These are phyloP conservation scores for Ophthalmolycus amberensis DNA, from an alignment of 2,113 vertebrate genomes.

Conservation along the genomic window DNA sequence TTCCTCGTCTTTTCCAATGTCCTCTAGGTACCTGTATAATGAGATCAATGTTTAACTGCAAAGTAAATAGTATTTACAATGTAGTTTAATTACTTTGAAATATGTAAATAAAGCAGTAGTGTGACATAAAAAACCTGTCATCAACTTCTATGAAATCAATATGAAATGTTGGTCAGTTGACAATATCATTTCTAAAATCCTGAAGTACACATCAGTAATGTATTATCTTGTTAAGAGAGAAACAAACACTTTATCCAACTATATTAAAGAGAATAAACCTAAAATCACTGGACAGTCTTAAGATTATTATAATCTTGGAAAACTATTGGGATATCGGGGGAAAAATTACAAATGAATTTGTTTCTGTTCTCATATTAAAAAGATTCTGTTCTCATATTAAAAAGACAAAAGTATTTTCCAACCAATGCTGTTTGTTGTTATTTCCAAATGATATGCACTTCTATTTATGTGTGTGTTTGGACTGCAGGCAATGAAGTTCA, in stretches of 20 bases:
- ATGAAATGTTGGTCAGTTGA: too few species aligned
- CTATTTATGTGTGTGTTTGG: not conserved
- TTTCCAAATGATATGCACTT: not conserved
- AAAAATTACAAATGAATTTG: slow-evolving; percentile 19
- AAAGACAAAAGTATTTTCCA: slow-evolving; percentile 40
- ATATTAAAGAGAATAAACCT: slow-evolving; percentile 44
- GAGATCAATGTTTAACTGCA: not conserved
- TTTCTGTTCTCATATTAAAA: slow-evolving; percentile 65
- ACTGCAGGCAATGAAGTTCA: not conserved
- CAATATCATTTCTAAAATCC: too few species aligned
- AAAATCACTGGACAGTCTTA: slow-evolving; percentile 73
- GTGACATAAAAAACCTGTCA: too few species aligned
- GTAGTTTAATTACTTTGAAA: not conserved
- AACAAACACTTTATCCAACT: slow-evolving; percentile 39
- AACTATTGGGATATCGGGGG: not conserved
- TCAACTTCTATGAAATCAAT: too few species aligned
- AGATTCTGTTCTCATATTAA: too few species aligned
- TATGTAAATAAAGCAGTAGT: too few species aligned
- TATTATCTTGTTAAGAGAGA: too few species aligned
- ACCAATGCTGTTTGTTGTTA: slow-evolving; percentile 26
- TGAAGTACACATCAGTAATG: too few species aligned
- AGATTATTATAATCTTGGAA: slow-evolving; percentile 45
- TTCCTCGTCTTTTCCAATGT: too few species aligned
- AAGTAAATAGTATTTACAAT: not conserved
- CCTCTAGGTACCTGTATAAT: fast-evolving